Evolutionary conservation across 2,888 invertebrate genomes (phyloP).

Genomic region (Glaucopsyche alexis): DNA sequence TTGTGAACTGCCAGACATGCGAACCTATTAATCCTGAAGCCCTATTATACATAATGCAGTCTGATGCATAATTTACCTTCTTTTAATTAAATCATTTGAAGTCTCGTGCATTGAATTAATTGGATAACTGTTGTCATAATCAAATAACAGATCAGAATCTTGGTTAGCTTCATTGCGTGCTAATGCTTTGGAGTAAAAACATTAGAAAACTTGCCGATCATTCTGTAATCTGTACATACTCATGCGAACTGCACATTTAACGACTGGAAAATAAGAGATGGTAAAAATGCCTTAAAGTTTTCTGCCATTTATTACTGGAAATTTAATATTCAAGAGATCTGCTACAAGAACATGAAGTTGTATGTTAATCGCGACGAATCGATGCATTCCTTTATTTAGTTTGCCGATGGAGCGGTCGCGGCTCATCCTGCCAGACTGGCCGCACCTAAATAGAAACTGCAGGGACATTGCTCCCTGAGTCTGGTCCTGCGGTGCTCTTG

Average conservation of each 20-base stretch:
- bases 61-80: slow-evolving; percentile 2
- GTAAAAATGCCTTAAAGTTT: background rate
- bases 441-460: slow-evolving; percentile 79
- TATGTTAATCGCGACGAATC: slow-evolving; percentile 45
- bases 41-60: background rate
- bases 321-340: background rate
- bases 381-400: slow-evolving; percentile 66
- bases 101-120: slow-evolving; percentile 3
- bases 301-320: background rate
- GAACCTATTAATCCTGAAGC: background rate
- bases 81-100: slow-evolving; percentile 11
- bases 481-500: slow-evolving; percentile 66
- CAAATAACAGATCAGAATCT: slow-evolving; percentile 14
- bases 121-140: slow-evolving; percentile 24
- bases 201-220: slow-evolving; percentile 11
- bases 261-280: slow-evolving; percentile 10
- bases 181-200: background rate
- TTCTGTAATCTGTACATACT: background rate
- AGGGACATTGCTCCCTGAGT: slow-evolving; percentile 76
- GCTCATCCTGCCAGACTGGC: slow-evolving; percentile 70
- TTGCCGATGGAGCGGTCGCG: slow-evolving; percentile 69
- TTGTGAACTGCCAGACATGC: background rate
- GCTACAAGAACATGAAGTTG: slow-evolving; percentile 23
- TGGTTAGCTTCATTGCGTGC: slow-evolving; percentile 23
- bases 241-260: slow-evolving; percentile 5